These are phyloP conservation scores for Pyrrhosoma nymphula DNA, from an alignment of 2,888 invertebrate genomes.

Conservation along the genomic window DNA sequence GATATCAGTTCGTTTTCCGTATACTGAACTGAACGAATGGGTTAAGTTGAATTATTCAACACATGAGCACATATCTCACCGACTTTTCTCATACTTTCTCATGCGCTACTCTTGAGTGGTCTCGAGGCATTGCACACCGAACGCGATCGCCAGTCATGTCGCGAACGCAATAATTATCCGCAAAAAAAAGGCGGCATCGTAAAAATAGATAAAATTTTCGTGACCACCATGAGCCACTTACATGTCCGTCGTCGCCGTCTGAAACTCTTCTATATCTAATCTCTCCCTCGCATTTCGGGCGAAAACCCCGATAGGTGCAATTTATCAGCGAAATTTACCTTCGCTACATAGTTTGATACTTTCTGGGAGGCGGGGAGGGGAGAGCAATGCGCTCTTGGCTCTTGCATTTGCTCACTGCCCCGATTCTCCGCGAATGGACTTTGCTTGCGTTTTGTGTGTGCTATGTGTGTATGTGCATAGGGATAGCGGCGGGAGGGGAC, in stretches of 20 bases:
- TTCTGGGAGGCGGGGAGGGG: not conserved
- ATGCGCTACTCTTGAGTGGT: no score
- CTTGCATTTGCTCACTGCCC: not conserved
- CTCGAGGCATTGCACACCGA: no score
- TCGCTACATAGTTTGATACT: not conserved
- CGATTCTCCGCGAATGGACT: not conserved
- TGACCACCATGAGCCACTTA: not conserved
- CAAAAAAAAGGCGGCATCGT: not conserved
- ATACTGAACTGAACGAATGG: no score
- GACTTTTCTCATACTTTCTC: no score
- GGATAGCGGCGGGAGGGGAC: no score
- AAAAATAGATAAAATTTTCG: not conserved
- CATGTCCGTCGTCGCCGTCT: not conserved
- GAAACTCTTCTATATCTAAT: slow-evolving; percentile 1
- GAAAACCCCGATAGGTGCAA: slow-evolving; percentile 1
- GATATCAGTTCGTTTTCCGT: no score
- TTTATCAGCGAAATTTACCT: slow-evolving; percentile 8
- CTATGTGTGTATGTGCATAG: not conserved
- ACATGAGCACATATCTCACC: no score
- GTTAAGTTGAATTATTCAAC: no score
- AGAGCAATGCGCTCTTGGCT: not conserved
- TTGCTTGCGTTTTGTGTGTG: no score
- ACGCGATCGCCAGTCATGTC: no score
- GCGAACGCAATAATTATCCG: not conserved
- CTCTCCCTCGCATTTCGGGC: not conserved